These are phyloP conservation scores for Griposia aprilina DNA, from an alignment of 2,888 invertebrate genomes.

Conservation along the genomic window DNA sequence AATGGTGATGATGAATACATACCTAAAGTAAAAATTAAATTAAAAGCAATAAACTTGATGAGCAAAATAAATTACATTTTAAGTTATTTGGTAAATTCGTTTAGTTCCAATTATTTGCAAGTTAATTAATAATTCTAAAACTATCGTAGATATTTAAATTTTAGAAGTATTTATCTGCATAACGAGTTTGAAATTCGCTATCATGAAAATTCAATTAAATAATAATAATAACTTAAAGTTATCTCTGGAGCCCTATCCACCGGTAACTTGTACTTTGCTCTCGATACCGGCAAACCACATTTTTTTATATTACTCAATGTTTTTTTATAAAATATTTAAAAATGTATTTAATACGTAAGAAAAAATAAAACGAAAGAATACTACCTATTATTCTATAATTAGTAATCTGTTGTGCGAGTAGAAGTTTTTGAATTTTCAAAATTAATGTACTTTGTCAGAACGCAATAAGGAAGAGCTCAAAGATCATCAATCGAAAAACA, in stretches of 20 bases:
- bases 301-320: no score
- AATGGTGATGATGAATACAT: neutral
- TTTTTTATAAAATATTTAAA: no score
- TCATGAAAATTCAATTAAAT: neutral
- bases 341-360: no score
- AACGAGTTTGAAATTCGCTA: neutral
- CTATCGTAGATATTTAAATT: neutral
- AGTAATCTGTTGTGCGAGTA: neutral
- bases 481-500: neutral
- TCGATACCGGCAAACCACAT: no score
- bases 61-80: neutral
- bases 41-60: no score
- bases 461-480: neutral
- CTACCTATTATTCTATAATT: no score
- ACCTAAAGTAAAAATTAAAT: neutral
- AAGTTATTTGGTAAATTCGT: neutral
- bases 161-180: neutral
- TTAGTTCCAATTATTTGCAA: neutral
- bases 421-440: neutral
- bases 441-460: neutral
- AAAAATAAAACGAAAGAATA: no score
- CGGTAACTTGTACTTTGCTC: no score
- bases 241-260: no score
- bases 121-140: neutral
- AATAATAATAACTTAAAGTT: no score